Base-by-base conservation (phyloP, 2,888 invertebrate genomes). In the Drosophila longiperda region DNA sequence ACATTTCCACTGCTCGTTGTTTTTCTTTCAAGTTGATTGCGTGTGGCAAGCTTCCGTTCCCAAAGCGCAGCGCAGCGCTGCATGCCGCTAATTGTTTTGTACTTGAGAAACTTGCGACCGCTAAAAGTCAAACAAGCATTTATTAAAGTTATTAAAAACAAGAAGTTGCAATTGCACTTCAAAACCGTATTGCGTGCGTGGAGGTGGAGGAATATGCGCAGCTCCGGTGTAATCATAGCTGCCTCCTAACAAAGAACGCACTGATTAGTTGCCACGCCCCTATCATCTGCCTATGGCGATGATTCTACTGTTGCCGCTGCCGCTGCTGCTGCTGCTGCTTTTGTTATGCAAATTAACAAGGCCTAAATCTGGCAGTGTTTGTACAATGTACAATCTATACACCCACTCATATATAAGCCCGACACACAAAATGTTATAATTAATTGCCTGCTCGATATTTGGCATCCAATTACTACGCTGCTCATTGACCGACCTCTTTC, bases 61-160 rank as follows among this genome's bases (percentile, higher is more conserved):
- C 82, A 87, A 85, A 80, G 80, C 52, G 58, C 64, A 49, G 20
- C 65, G 63, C 65, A 53, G 15, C 61, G 64, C 74, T 83, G 86
- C 88, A 88, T 88, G 87, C 78, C 61, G 73, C 83, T 87, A 87
- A 87, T 87, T 87, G 87, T 79, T 75, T 72, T 63, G 77, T 82
- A 86, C 87, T 87, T 87, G 86, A 86, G 86, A 88, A 88, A 87
- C 78, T 79, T 79, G 82, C 80, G 72, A 80, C 73, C 88, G 82
- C 86, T 75, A 70, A 85, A 81, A 87, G 75, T 81, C 79, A 83
- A 80, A 82, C 82, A 87, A 83, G 86, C 77, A 86, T 86, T 86
- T 88, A 87, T 87, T 87, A 87, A 83, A 88, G 70, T 87, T 80
- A 87, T 87, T 87, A 87, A 78, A 83, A 77, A 29, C 36, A 38